These are phyloP conservation scores for Morpho helenor DNA, from an alignment of 2,888 invertebrate genomes.

Conservation along the genomic window DNA sequence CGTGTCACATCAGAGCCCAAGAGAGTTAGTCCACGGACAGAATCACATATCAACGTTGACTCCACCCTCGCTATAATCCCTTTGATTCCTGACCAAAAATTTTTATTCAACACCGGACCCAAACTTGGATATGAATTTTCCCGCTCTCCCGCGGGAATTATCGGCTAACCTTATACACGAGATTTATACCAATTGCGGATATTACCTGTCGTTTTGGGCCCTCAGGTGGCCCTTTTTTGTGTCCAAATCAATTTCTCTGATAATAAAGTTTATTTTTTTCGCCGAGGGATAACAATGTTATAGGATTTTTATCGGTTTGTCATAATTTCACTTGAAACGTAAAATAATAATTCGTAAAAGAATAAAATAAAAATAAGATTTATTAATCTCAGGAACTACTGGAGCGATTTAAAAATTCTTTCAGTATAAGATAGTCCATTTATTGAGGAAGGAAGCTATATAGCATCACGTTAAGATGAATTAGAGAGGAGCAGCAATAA, in stretches of 20 bases:
- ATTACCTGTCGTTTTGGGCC: conserved; percentile 35
- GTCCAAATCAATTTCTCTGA: conserved; percentile 13
- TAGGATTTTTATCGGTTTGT: conserved; percentile 1
- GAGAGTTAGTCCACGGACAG: conserved; percentile 16
- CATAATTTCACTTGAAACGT: conserved; percentile 3
- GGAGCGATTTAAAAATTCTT: too few relatives aligned
- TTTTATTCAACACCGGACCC: conserved; percentile 20
- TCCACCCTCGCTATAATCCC: conserved; percentile 24
- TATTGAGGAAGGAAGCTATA: too few relatives aligned
- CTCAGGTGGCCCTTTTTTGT: conserved; percentile 17
- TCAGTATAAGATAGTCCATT: too few relatives aligned
- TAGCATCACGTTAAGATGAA: too few relatives aligned
- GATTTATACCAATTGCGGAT: conserved; percentile 28
- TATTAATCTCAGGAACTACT: too few relatives aligned
- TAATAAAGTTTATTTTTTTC: conserved; percentile 9
- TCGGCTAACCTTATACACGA: conserved; percentile 30
- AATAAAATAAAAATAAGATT: too few relatives aligned
- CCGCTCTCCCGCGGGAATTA: conserved; percentile 30
- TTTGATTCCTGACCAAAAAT: conserved; percentile 17
- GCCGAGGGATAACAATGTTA: background rate
- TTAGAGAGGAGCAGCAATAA: too few relatives aligned
- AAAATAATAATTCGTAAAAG: background rate
- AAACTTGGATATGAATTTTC: conserved; percentile 33
- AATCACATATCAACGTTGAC: conserved; percentile 26
- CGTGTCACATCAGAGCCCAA: conserved; percentile 1